phyloP scores from a whole-genome alignment of 2,888 invertebrate species.

The Polydrusus cervinus region DNA sequence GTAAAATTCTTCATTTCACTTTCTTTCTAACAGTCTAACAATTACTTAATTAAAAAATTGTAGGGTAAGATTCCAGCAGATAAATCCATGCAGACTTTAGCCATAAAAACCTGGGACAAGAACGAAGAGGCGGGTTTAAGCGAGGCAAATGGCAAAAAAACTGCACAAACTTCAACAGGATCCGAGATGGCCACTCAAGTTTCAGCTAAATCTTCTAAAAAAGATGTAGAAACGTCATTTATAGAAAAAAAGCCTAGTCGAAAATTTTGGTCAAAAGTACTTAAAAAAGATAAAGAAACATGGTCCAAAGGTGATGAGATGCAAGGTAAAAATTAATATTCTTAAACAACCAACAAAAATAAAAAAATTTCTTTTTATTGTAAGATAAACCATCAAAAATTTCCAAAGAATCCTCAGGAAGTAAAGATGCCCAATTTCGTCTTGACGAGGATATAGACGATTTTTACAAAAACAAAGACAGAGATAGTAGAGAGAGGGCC shows the following conservation, averaged over 20 bases:
- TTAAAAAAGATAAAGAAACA: neutral
- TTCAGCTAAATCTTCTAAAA: slow-evolving; percentile 7
- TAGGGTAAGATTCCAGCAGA: neutral
- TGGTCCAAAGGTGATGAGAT: neutral
- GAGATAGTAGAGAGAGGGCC: neutral
- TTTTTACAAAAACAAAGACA: neutral
- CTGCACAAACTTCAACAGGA: slow-evolving; percentile 31
- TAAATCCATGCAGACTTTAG: slow-evolving; percentile 40
- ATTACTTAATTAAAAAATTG: neutral
- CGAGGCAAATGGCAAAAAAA: slow-evolving; percentile 18
- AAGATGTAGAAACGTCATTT: neutral
- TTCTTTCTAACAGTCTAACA: too few relatives aligned
- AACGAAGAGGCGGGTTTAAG: slow-evolving; percentile 20
- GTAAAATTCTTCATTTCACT: too few relatives aligned
- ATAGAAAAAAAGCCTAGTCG: neutral
- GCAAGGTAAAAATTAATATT: neutral
- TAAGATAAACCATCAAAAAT: neutral
- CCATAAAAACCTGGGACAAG: slow-evolving; percentile 26
- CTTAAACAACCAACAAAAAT: neutral
- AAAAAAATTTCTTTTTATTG: too few relatives aligned
- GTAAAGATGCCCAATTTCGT: neutral
- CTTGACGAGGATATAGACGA: neutral
- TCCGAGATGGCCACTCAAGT: slow-evolving; percentile 34
- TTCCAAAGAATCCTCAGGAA: neutral
- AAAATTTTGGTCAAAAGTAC: neutral